Base-by-base conservation (phyloP, 2,797 vertebrate genomes). In the Clangula hyemalis region DNA sequence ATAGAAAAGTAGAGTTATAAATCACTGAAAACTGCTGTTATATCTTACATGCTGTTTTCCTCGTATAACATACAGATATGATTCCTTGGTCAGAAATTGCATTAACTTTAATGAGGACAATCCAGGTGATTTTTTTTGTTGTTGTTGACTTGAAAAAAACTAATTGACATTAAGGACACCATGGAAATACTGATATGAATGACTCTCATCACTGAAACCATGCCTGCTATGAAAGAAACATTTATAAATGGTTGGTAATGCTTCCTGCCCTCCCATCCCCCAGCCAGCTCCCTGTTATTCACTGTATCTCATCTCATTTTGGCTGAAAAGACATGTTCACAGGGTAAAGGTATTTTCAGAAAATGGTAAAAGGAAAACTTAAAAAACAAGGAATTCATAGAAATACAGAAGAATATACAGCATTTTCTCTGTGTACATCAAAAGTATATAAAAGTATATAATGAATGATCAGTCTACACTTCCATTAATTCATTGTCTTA, bases 1-100 rank as follows among this genome's bases (percentile, higher is more conserved):
- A 97, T 93, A 97, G 94, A 97, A 95, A 97, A 97, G 95, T 95
- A 69, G 80, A 95, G 87, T 93, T 96, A 97, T 98, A 97, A 97
- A 97, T 97, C 95, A 97, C 58, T 82, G 30, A 10, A 94, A 95
- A 89, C 24, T 62, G 69, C 91, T 69, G 38, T 49, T 66, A 24
- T 78, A 84, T 90, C 91, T 96, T 87, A 74, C 43, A 73, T 73
- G 79, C 85, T 93, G 66, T 87, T 96, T 92, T 91, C 90, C 72
- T 45, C 83, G 25, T 8, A 51, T 60, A 96, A 93, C 49, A 28
- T 36, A 76, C 36, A 69, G 64, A 82, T 80, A 45, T 18, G 27
- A 70, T 36, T 57, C 88, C 76, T 78, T 86, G 90, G 74, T 78
- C 92, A 96, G 91, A 95, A 96, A 94, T 53, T 66, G 72, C 88